Base-by-base conservation (phyloP, 37 sponge, comb jelly and placozoan species). In the Axinella damicornis region DNA sequence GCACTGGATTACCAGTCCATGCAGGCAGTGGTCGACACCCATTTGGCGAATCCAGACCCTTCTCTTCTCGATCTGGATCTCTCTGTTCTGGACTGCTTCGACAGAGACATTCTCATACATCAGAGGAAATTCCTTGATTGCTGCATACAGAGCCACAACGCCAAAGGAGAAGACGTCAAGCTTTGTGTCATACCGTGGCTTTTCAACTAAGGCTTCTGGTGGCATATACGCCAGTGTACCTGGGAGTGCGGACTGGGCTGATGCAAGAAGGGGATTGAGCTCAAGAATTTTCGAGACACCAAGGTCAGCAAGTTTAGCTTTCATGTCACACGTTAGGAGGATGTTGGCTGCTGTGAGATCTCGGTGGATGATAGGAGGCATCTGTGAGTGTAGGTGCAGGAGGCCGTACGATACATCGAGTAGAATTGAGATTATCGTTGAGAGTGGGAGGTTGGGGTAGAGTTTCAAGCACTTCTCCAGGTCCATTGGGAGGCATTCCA, bases 331-430 rank as follows among this genome's bases (percentile, higher is more conserved):
- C 1, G 66, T 65, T 14, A 65, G 66, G 13, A 65, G 66, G 27
- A 65, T 65, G 30, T 65, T 65, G 66, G 66, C 30, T 24, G 66
- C 66, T 1, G 66, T 65, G 66, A 65, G 66, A 32, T 65, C 66
- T 65, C 66, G 66, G 33, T 65, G 66, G 27, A 65, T 24, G 13
- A 65, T 65, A 32, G 66, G 66, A 1, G 66, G 66, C 11, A 34
- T 19, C 33, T 65, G 66, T 30, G 14, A 34, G 31, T 65, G 66
- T 16, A 65, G 19, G 33, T 65, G 66, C 12, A 65, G 66, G 11
- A 65, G 27, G 31, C 66, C 66, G 33, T 65, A 32, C 14, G 66
- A 12, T 14, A 65, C 66, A 65, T 65, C 66, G 33, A 30, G 15
- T 12, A 65, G 66, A 15, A 65, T 22, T 16, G 66, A 65, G 31